Percentiles rank a stretch among this genome's conserved stretches.
Conservation (phyloP, 2,888 invertebrate genomes). For the Vannuccia rotundouncinata region DNA sequence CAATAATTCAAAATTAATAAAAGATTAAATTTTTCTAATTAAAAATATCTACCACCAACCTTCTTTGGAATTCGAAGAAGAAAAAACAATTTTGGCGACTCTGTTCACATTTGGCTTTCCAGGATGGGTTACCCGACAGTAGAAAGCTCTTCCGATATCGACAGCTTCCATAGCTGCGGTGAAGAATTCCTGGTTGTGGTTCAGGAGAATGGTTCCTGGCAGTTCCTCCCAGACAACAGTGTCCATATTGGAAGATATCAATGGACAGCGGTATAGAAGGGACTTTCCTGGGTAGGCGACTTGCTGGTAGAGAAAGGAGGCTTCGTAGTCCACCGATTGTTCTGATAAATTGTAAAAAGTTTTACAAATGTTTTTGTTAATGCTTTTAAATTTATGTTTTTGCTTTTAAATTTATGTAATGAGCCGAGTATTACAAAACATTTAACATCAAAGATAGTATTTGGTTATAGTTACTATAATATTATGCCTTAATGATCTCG, state of each 20-base stretch:
- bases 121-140: background rate
- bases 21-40: too few species aligned
- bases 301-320: background rate
- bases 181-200: background rate
- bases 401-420: too few species aligned
- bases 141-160: background rate
- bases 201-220: slow-evolving; percentile 13
- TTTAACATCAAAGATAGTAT: too few species aligned
- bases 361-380: too few species aligned
- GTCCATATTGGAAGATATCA: background rate
- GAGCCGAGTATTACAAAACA: too few species aligned
- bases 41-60: too few species aligned
- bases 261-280: background rate
- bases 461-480: too few species aligned
- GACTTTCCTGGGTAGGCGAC: background rate
- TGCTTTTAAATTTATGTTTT: too few species aligned
- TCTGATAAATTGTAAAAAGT: too few species aligned
- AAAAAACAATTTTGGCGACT: background rate
- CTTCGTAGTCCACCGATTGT: background rate
- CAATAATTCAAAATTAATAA: too few species aligned
- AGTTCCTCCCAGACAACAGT: slow-evolving; percentile 18
- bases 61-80: background rate
- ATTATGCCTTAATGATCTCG: too few species aligned
- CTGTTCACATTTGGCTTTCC: background rate
- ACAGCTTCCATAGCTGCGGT: background rate